Conservation (phyloP, 2,113 vertebrate genomes). For the Barbus barbus region DNA sequence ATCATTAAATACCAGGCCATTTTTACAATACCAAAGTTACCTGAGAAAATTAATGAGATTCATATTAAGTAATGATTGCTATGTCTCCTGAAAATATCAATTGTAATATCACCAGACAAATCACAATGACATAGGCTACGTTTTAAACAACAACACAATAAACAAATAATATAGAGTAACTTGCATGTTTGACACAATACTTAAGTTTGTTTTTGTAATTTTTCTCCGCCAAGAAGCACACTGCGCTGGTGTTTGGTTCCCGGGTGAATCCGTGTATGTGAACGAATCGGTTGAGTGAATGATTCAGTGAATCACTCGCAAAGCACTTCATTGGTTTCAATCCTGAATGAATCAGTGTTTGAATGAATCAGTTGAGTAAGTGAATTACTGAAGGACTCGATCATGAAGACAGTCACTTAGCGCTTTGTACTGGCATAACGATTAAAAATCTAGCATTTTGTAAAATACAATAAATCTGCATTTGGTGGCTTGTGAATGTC, state of each 20-base stretch:
- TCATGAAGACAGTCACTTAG: neutral
- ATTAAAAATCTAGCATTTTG: too few relatives aligned
- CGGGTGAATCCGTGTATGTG: neutral
- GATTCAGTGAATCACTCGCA: neutral
- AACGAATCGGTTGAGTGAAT: neutral
- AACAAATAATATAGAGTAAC: neutral
- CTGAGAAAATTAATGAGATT: neutral
- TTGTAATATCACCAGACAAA: neutral
- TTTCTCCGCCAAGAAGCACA: too few relatives aligned
- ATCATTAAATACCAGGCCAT: conserved; percentile 9
- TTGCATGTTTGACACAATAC: neutral
- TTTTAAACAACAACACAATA: neutral
- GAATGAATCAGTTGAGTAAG: neutral
- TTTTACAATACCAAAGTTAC: neutral
- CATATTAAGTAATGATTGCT: neutral
- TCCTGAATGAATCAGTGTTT: neutral
- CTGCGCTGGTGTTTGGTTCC: neutral
- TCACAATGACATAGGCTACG: neutral
- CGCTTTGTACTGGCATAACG: neutral
- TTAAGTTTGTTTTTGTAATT: too few relatives aligned
- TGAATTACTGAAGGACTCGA: neutral
- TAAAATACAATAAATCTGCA: too few relatives aligned
- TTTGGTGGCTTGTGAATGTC: too few relatives aligned
- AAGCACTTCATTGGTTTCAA: neutral
- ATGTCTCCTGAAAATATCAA: too few relatives aligned